Conservation (phyloP, 2,888 invertebrate genomes). For the Pycnomerus fuliginosus region DNA sequence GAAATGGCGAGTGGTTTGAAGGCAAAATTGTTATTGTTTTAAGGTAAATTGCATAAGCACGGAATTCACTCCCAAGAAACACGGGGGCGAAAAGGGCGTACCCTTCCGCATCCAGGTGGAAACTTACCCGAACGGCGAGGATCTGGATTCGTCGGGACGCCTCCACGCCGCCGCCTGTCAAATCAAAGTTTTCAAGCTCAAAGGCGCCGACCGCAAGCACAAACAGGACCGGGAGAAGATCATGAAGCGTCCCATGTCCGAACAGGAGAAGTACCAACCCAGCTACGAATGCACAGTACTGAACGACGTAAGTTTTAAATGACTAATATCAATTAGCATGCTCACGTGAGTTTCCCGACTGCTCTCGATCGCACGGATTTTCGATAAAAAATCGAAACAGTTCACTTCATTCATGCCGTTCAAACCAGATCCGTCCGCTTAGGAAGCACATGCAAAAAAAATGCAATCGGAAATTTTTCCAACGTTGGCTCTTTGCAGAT, state of each 20-base stretch:
- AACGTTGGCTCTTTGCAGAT: constrained; percentile 51
- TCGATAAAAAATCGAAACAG: constrained; percentile 8
- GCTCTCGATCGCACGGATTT: constrained; percentile 2
- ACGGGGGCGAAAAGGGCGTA: constrained; percentile 97
- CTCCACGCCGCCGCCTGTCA: constrained; percentile 95
- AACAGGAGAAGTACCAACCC: constrained; percentile 91
- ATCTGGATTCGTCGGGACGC: constrained; percentile 56
- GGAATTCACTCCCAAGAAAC: constrained; percentile 96
- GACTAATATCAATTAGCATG: neutral
- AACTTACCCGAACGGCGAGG: constrained; percentile 68
- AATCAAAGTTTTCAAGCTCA: constrained; percentile 91
- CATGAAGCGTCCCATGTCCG: constrained; percentile 75
- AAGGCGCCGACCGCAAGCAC: constrained; percentile 95
- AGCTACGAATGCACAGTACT: constrained; percentile 95
- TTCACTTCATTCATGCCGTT: constrained; percentile 10
- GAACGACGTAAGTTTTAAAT: constrained; percentile 68
- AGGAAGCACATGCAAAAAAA: constrained; percentile 7
- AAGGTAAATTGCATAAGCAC: constrained; percentile 95
- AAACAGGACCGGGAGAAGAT: constrained; percentile 96
- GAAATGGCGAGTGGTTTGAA: too few species aligned
- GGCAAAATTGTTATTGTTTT: constrained; percentile 32
- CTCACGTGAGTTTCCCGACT: constrained; percentile 1
- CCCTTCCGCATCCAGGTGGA: constrained; percentile 95
- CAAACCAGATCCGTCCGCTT: constrained; percentile 21
- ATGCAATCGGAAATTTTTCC: neutral